These are phyloP conservation scores for Drosophila novamexicana DNA, from an alignment of 1,140 invertebrate genomes.

Conservation along the genomic window DNA sequence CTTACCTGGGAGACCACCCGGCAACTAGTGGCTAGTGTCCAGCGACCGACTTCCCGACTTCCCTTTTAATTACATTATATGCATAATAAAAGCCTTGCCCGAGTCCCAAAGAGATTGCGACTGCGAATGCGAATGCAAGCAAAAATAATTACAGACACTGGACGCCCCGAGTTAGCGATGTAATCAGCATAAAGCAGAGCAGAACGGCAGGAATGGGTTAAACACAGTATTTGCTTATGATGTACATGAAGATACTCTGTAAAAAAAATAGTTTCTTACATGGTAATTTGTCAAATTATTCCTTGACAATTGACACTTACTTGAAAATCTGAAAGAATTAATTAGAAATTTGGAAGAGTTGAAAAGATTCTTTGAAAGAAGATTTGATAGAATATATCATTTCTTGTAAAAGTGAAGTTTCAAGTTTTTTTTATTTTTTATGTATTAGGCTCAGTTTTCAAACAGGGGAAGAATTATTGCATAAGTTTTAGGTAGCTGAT, in stretches of 20 bases:
- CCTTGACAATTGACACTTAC: too few species aligned
- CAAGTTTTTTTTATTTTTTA: too few species aligned
- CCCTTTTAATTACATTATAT: constrained; percentile 78
- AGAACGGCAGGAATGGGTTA: neutral
- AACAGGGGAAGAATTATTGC: too few species aligned
- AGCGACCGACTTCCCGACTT: constrained; percentile 42
- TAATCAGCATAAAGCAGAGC: constrained; percentile 61
- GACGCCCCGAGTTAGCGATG: constrained; percentile 52
- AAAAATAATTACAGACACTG: constrained; percentile 73
- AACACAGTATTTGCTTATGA: neutral
- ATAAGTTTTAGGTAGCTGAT: too few species aligned
- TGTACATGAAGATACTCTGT: neutral
- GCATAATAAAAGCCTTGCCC: constrained; percentile 63
- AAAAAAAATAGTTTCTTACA: neutral
- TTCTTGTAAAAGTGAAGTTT: too few species aligned
- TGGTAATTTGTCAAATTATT: neutral
- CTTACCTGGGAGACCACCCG: constrained; percentile 33
- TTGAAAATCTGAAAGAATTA: too few species aligned
- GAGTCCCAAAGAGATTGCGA: constrained; percentile 50
- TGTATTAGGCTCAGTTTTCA: too few species aligned
- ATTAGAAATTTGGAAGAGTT: too few species aligned
- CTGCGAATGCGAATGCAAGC: constrained; percentile 47
- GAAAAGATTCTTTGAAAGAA: too few species aligned
- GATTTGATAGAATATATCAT: too few species aligned
- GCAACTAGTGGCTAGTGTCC: constrained; percentile 13